Evolutionary conservation across 2,113 vertebrate species (phyloP).

Genomic region (Ia io): DNA sequence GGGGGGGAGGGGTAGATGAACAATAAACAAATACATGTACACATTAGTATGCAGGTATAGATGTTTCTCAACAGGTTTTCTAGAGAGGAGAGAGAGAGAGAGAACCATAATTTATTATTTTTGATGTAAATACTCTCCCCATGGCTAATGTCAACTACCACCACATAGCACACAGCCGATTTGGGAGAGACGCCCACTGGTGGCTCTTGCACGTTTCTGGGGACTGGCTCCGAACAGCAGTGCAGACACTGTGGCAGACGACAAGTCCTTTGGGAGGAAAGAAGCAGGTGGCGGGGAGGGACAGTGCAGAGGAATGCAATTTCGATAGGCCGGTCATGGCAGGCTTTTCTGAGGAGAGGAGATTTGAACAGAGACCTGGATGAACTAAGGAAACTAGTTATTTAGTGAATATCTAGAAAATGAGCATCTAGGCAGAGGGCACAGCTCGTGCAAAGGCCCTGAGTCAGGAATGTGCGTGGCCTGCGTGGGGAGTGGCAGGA

Average conservation of each 20-base stretch:
- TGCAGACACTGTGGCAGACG: not conserved
- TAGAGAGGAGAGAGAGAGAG: not conserved
- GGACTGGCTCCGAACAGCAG: not conserved
- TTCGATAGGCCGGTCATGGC: not conserved
- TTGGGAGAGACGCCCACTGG: not conserved
- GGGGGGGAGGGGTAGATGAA: not conserved
- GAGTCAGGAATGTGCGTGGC: not conserved
- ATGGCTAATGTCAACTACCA: not conserved
- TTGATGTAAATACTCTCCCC: not conserved
- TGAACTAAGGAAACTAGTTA: not conserved
- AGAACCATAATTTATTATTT: not conserved
- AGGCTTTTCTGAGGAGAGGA: not conserved
- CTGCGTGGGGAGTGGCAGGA: not conserved
- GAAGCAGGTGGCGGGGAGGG: not conserved
- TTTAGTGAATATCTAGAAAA: not conserved
- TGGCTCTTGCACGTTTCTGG: not conserved
- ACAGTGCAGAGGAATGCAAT: not conserved
- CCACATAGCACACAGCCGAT: rapidly evolving
- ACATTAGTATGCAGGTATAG: not conserved
- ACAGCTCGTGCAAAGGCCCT: not conserved
- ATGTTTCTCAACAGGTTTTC: not conserved
- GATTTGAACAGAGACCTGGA: not conserved
- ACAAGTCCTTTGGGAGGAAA: not conserved
- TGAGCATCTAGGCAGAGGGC: not conserved
- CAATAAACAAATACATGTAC: not conserved